phyloP scores from a whole-genome alignment of 1,140 invertebrate genomes.

The Euura lappo region DNA sequence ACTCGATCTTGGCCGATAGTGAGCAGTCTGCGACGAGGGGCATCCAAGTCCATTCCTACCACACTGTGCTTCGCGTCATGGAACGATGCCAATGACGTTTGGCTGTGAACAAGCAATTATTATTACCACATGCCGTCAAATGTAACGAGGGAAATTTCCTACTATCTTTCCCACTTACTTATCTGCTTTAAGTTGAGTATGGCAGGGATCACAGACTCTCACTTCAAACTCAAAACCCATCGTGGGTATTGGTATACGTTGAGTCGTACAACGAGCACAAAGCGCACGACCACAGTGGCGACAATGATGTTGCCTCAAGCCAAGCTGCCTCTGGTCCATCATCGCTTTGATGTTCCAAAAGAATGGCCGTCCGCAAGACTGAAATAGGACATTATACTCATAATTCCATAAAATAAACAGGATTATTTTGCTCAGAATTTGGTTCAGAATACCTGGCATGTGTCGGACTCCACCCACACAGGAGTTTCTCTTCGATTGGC shows the following conservation, averaged over 20 bases:
- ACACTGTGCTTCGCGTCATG: slow-evolving; percentile 95
- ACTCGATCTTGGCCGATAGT: slow-evolving; percentile 94
- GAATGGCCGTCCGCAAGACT: slow-evolving; percentile 92
- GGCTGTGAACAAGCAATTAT: slow-evolving; percentile 64
- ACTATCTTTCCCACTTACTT: slow-evolving; percentile 70
- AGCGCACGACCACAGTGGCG: slow-evolving; percentile 91
- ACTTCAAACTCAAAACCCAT: slow-evolving; percentile 99
- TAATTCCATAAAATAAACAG: slow-evolving; percentile 8
- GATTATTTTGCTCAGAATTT: neutral
- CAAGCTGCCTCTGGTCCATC: slow-evolving; percentile 95
- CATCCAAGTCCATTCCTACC: slow-evolving; percentile 87
- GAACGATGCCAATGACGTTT: slow-evolving; percentile 89
- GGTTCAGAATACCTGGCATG: slow-evolving; percentile 66
- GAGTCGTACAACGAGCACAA: slow-evolving; percentile 89
- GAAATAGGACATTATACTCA: slow-evolving; percentile 39
- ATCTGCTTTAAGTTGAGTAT: slow-evolving; percentile 79
- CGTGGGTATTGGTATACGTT: slow-evolving; percentile 85
- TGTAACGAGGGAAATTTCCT: neutral
- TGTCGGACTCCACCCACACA: slow-evolving; percentile 91
- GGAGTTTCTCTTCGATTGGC: slow-evolving; percentile 89
- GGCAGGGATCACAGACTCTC: slow-evolving; percentile 92
- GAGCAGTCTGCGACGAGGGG: slow-evolving; percentile 81
- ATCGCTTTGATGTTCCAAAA: slow-evolving; percentile 99
- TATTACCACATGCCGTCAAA: neutral
- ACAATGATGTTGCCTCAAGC: slow-evolving; percentile 89